Conservation (phyloP, 1,140 invertebrate genomes). For the Leptoteleia sp. region DNA sequence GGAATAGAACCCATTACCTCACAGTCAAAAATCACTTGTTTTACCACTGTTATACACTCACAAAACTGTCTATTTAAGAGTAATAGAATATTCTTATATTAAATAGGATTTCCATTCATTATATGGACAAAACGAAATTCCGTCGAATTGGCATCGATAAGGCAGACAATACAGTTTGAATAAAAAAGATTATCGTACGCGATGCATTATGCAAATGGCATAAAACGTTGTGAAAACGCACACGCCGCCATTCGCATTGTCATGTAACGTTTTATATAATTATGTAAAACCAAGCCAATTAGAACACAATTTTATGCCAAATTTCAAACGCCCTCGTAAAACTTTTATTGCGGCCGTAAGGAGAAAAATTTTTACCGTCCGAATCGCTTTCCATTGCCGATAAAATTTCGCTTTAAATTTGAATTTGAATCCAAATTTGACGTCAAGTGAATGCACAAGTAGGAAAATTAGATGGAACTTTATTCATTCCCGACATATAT, state of each 20-base stretch:
- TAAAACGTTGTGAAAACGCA: conserved; percentile 24
- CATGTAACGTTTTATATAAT: conserved; percentile 21
- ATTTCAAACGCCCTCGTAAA: conserved; percentile 7
- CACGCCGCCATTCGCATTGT: conserved; percentile 14
- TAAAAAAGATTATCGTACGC: background rate
- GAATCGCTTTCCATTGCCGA: conserved; percentile 7
- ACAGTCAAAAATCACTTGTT: too few species aligned
- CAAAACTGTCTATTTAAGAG: too few species aligned
- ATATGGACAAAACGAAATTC: too few species aligned
- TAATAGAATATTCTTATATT: too few species aligned
- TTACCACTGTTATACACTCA: too few species aligned
- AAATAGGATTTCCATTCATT: too few species aligned
- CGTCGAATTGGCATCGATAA: background rate
- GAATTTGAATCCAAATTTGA: conserved; percentile 1
- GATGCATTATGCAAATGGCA: conserved; percentile 10
- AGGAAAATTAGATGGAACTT: conserved; percentile 2
- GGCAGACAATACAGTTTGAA: background rate
- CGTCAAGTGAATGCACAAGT: background rate
- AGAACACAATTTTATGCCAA: conserved; percentile 1
- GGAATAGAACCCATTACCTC: too few species aligned
- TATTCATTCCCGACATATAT: too few species aligned
- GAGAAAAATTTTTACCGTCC: background rate
- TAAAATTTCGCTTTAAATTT: too few species aligned
- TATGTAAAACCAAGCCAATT: conserved; percentile 16
- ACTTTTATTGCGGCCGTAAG: conserved; percentile 4